A percentile compares a stretch with the other conserved stretches of the same genome.
These are phyloP conservation scores for Centropus unirufus DNA, from an alignment of 2,113 vertebrate species.

Conservation along the genomic window DNA sequence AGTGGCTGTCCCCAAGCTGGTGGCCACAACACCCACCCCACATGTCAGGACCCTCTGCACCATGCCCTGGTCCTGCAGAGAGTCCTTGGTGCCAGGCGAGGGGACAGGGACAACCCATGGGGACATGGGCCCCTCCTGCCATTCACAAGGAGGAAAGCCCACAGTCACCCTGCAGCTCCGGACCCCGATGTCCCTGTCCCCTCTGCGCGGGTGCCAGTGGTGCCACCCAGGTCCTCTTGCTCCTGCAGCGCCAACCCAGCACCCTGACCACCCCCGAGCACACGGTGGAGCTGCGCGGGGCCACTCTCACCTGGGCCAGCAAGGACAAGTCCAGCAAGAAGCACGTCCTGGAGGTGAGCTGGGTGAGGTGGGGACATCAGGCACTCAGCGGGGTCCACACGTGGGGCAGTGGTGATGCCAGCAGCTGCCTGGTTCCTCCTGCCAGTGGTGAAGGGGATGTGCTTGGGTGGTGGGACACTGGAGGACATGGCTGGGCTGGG, in stretches of 20 bases:
- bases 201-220: fast-evolving
- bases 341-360: slow-evolving; percentile 90
- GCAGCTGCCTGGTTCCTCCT: neutral
- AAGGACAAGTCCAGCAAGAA: slow-evolving; percentile 97
- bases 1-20: neutral
- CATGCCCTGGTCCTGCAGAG: neutral
- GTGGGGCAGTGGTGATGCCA: fast-evolving
- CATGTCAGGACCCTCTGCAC: neutral
- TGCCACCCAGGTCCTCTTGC: neutral
- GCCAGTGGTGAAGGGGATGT: neutral
- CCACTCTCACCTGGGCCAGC: slow-evolving; percentile 83
- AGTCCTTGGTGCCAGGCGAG: neutral
- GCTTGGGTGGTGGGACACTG: neutral
- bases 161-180: neutral
- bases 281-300: slow-evolving; percentile 85
- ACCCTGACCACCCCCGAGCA: slow-evolving; percentile 88
- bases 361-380: neutral
- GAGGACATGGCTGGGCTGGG: neutral
- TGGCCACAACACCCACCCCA: neutral
- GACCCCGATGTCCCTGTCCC: fast-evolving
- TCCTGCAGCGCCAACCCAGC: slow-evolving; percentile 81
- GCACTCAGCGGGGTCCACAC: fast-evolving
- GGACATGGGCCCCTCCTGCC: no score
- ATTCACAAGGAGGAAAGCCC: neutral
- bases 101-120: neutral